These are phyloP conservation scores for Pavo muticus DNA, from an alignment of 2,113 vertebrate genomes.

Conservation along the genomic window DNA sequence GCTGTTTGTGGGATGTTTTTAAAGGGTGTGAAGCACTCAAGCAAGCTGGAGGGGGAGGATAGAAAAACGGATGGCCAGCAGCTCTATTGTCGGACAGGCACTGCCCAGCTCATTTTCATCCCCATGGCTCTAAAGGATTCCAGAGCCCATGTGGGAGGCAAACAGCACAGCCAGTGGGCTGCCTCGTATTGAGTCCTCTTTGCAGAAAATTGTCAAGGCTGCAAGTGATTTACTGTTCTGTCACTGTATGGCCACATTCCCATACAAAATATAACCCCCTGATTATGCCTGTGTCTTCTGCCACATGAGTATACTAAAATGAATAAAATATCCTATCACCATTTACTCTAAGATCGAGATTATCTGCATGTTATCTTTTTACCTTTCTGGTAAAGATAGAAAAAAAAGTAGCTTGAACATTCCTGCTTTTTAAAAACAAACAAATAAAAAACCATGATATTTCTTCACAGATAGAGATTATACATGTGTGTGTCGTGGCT, in stretches of 20 bases:
- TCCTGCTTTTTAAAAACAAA: conserved; percentile 5
- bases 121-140: not conserved
- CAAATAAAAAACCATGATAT: not conserved
- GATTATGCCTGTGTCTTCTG: not conserved
- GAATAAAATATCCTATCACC: not conserved
- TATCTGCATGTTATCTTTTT: not conserved
- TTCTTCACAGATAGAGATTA: conserved; percentile 48
- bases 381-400: not conserved
- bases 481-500: conserved; percentile 31
- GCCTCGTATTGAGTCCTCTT: not conserved
- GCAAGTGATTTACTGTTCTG: not conserved
- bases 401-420: conserved; percentile 17
- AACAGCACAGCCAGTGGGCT: not conserved
- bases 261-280: not conserved
- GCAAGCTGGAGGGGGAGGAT: not conserved
- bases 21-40: conserved; percentile 18
- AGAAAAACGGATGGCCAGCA: not conserved
- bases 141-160: not conserved
- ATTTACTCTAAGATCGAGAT: not conserved
- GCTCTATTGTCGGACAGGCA: not conserved
- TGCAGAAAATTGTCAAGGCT: not conserved
- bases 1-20: conserved; percentile 19
- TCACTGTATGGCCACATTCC: not conserved
- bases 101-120: not conserved
- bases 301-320: not conserved